These are phyloP conservation scores for Pterobdella sp. DNA, from an alignment of 2,888 invertebrate genomes.

Conservation along the genomic window DNA sequence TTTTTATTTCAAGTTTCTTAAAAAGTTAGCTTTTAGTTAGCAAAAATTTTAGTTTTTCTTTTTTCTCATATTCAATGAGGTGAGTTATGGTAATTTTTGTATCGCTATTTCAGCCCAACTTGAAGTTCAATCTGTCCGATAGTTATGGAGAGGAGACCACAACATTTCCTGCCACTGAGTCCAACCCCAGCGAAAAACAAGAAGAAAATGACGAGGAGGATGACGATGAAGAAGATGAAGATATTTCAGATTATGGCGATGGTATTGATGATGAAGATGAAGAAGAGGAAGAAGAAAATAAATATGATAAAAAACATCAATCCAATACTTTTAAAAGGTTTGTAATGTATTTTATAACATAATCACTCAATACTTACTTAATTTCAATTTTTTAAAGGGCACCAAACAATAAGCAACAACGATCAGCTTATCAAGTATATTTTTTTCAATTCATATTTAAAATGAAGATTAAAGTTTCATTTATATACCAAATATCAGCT, in stretches of 20 bases:
- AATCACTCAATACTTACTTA: too few relatives aligned
- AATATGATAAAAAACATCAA: too few relatives aligned
- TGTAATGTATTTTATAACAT: too few relatives aligned
- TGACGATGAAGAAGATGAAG: background rate
- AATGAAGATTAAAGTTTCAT: too few relatives aligned
- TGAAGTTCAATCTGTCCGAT: background rate
- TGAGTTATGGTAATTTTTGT: background rate
- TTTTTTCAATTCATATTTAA: too few relatives aligned
- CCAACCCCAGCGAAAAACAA: background rate
- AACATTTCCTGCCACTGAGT: background rate
- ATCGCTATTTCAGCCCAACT: background rate
- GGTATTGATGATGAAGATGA: conserved; percentile 3
- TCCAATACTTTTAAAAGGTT: too few relatives aligned
- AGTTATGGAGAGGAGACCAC: background rate
- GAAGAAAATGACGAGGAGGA: background rate
- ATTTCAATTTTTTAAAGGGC: too few relatives aligned
- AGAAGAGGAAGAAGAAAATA: background rate
- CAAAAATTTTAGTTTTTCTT: background rate
- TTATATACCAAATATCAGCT: too few relatives aligned
- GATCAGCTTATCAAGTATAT: too few relatives aligned
- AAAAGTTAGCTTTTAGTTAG: background rate
- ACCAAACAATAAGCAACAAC: too few relatives aligned
- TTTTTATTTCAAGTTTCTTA: background rate
- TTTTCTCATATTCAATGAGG: background rate
- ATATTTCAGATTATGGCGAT: background rate